phyloP scores from a whole-genome alignment of 2,888 invertebrate genomes.

The Aphodius sticticus region DNA sequence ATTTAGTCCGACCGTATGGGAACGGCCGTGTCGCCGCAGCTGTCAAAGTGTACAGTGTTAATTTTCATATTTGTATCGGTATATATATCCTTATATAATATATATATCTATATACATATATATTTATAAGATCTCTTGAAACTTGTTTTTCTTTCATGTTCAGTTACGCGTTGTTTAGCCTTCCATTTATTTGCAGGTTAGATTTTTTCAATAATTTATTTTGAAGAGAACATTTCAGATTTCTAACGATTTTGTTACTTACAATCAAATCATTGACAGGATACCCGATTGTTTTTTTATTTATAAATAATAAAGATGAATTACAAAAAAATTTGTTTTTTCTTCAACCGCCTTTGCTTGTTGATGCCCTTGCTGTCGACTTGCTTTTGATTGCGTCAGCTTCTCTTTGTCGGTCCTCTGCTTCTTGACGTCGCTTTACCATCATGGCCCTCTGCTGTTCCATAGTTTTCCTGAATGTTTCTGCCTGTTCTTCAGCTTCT shows the following conservation, averaged over 20 bases:
- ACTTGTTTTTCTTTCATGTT: background rate
- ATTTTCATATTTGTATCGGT: slow-evolving; percentile 25
- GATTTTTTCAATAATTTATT: background rate
- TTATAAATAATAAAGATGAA: slow-evolving; percentile 29
- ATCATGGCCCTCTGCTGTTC: slow-evolving; percentile 57
- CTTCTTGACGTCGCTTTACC: slow-evolving; percentile 56
- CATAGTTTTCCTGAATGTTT: slow-evolving; percentile 55
- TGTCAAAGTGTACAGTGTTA: slow-evolving; percentile 23
- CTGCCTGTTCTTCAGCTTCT: slow-evolving; percentile 51
- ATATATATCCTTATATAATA: slow-evolving; percentile 6
- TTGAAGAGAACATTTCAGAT: background rate
- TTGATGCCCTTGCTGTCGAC: background rate
- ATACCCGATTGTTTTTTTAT: slow-evolving; percentile 28
- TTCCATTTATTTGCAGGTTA: background rate
- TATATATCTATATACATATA: slow-evolving; percentile 16
- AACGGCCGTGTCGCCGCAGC: background rate
- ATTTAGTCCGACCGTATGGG: background rate
- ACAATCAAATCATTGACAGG: background rate
- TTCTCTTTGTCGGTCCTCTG: slow-evolving; percentile 48
- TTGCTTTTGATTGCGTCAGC: background rate
- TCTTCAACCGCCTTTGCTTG: slow-evolving; percentile 16
- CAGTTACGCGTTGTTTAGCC: background rate
- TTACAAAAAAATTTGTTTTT: slow-evolving; percentile 20
- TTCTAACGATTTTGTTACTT: background rate
- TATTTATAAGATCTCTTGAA: slow-evolving; percentile 24